Evolutionary conservation across 2,113 vertebrate genomes (phyloP).

Genomic region (Andinoacara biseriatus): DNA sequence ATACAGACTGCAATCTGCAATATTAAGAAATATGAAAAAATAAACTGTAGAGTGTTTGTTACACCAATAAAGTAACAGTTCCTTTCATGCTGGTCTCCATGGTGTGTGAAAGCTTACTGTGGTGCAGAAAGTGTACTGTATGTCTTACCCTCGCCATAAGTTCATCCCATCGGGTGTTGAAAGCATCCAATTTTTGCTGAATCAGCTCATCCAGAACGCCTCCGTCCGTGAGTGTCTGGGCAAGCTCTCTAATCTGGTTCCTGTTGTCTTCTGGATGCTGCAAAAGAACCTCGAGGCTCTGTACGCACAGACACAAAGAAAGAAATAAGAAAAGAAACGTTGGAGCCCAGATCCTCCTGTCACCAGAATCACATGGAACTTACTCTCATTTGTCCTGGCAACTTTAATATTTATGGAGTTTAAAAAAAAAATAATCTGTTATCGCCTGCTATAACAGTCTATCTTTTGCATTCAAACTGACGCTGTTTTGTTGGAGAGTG

Average conservation of each 20-base stretch:
- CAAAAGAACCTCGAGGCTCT: conserved; percentile 90
- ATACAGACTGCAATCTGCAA: not conserved
- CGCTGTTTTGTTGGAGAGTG: too few relatives aligned
- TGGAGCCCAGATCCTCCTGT: not conserved
- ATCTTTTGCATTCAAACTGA: too few relatives aligned
- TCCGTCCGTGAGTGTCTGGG: conserved; percentile 96
- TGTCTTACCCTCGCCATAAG: conserved; percentile 88
- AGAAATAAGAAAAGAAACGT: not conserved
- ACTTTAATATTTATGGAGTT: too few relatives aligned
- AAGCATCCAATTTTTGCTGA: conserved; percentile 92
- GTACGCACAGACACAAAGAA: conserved; percentile 39
- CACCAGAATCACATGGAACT: too few relatives aligned
- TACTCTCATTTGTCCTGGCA: too few relatives aligned
- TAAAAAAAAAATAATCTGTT: too few relatives aligned
- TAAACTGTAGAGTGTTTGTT: not conserved
- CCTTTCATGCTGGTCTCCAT: rapidly evolving
- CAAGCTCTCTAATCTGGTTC: conserved; percentile 93
- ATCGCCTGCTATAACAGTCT: too few relatives aligned
- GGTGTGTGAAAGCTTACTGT: not conserved
- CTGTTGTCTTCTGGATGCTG: conserved; percentile 95
- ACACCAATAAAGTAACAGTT: not conserved
- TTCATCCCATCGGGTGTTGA: conserved; percentile 93
- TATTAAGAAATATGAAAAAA: rapidly evolving
- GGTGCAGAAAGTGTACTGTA: rapidly evolving
- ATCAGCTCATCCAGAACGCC: conserved; percentile 97